A percentile compares a stretch with the other conserved stretches of the same genome.
Conservation (phyloP, 2,797 vertebrate species). For the Synanceia verrucosa region DNA sequence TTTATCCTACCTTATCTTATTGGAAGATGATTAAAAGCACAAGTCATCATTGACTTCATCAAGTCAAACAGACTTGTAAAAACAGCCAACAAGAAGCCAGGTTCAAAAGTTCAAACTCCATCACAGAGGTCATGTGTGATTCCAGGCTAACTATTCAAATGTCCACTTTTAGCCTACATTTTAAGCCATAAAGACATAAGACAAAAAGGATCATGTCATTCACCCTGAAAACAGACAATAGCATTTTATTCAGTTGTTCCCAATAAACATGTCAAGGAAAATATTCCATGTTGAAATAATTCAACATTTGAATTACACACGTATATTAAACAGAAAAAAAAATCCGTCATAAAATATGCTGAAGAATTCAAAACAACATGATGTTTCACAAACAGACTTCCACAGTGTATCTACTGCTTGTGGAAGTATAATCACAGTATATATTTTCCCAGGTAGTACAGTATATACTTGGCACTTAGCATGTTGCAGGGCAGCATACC, state of each 20-base stretch:
- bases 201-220: too few species aligned
- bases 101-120: too few species aligned
- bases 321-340: not conserved
- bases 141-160: too few species aligned
- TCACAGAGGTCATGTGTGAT: not conserved
- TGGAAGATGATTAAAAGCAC: too few species aligned
- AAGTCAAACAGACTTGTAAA: not conserved
- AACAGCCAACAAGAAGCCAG: not conserved
- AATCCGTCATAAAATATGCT: not conserved
- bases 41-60: too few species aligned
- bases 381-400: not conserved
- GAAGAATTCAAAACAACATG: not conserved
- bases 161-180: too few species aligned
- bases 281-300: slow-evolving; percentile 2
- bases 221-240: slow-evolving; percentile 5
- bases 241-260: slow-evolving; percentile 35
- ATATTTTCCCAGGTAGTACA: too few species aligned
- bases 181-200: too few species aligned
- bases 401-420: too few species aligned
- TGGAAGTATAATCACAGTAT: too few species aligned
- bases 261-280: slow-evolving; percentile 7
- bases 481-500: not conserved
- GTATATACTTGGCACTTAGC: too few species aligned
- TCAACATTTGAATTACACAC: not conserved
- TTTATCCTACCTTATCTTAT: too few species aligned